Evolutionary conservation across 2,888 invertebrate species (phyloP), one percentile per base, ranked within the genome.

Genomic region (Melangyna quadrimaculata): DNA sequence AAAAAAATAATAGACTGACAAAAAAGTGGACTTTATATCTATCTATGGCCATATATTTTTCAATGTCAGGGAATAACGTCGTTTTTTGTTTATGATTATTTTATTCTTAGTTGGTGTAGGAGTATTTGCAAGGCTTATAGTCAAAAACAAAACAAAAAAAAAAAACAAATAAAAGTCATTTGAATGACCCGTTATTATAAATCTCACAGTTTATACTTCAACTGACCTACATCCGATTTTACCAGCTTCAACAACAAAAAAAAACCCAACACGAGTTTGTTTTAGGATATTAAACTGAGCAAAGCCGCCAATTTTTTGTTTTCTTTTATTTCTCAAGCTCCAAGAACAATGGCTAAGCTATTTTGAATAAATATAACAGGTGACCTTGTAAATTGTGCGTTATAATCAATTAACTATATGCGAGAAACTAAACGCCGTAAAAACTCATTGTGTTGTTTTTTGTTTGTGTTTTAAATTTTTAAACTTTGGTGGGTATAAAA

Each of bases 11-110:
- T 32, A 17, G 12, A 8, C 8, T n/a, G 32, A 65, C 65, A 57
- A 67, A 67, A 61, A 79, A 59, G 29, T 35, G 6, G 75, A 57
- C 12, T 63, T 80, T 63, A 75, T 63, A 32, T 40, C 51, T 75
- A 19, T 59, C 51, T 75, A 19, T 59, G 75, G 22, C 67, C 67
- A 45, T 72, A 40, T 48, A 48, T 53, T 71, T 53, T 71, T 80
- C 80, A 86, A 80, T 80, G 84, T 72, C 80, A 69, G 61, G 53
- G 53, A 75, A n/a, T n/a, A 61, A 37, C 24, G 9, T 40, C 40
- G 6, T 40, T 45, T 63, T 63, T 63, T 43, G 17, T 29, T 65
- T 43, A 27, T 17, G 40, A 27, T 17, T 43, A 17, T 14, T 19
- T 65, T 27, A 19, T 65, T 65, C 45, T 45, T 10, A 29, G 43